Evolutionary conservation across 1,140 invertebrate species (phyloP).

Genomic region (Hypothenemus hampei): DNA sequence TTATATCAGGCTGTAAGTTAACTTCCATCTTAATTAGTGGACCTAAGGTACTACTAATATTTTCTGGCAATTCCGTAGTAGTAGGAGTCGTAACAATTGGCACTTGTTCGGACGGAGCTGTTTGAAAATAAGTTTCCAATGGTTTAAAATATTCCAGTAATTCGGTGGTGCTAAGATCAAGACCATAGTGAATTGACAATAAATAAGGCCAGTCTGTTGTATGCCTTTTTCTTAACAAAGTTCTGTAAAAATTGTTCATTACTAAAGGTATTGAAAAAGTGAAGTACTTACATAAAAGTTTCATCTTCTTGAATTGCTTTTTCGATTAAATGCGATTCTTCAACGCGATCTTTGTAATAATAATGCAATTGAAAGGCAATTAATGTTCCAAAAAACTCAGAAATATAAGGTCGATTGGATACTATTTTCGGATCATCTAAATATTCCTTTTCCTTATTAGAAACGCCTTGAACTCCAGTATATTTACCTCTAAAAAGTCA

Average conservation of each 20-base stretch:
- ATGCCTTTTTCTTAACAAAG: constrained; percentile 33
- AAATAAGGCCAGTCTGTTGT: constrained; percentile 35
- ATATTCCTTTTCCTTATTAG: constrained; percentile 47
- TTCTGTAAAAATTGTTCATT: constrained; percentile 28
- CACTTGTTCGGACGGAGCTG: constrained; percentile 35
- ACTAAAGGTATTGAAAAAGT: neutral
- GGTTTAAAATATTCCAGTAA: constrained; percentile 44
- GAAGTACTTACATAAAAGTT: constrained; percentile 35
- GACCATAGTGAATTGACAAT: constrained; percentile 32
- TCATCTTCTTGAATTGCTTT: constrained; percentile 35
- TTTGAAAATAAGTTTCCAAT: constrained; percentile 40
- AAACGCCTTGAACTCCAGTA: constrained; percentile 46
- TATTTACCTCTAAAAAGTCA: constrained; percentile 34
- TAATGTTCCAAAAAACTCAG: constrained; percentile 48
- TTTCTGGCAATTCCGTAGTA: constrained; percentile 17
- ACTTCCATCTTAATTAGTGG: neutral
- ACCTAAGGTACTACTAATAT: constrained; percentile 16
- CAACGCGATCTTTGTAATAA: constrained; percentile 36
- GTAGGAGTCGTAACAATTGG: constrained; percentile 28
- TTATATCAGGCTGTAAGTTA: constrained; percentile 6
- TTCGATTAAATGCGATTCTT: constrained; percentile 39
- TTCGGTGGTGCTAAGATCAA: constrained; percentile 36
- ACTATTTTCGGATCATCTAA: constrained; percentile 52
- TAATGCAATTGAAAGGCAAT: constrained; percentile 49
- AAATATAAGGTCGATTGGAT: constrained; percentile 55